Base-by-base conservation (phyloP, 2,888 invertebrate species). In the Drosophila formosana region DNA sequence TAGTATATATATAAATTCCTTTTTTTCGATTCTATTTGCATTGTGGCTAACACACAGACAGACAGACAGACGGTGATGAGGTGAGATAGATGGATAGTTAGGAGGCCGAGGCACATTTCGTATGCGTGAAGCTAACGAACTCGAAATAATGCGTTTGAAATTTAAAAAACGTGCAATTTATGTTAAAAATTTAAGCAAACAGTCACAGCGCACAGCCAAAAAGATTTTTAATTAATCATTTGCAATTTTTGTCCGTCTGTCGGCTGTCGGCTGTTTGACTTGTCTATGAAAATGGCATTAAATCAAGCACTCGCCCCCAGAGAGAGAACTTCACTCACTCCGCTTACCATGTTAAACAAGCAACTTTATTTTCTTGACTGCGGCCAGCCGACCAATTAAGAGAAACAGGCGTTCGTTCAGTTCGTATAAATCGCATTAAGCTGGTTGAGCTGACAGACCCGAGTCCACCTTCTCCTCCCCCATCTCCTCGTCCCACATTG, bases 81-180 rank as follows among this genome's bases (percentile, higher is more conserved):
- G n/a, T 30, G 23, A 18, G 58, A 26, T 49, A 41, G 41, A 53
- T 26, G 30, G 37, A 49, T 52, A 49, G 34, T 5, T 56, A 51
- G 51, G 13, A 26, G 6, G 6, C 13, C 51, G 4, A 45, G 60
- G 28, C 58, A 67, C 45, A 89, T 89, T 90, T 89, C 77, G 88
- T 89, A 90, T 90, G 89, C 90, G 68, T 53, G 75, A 80, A 89
- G 82, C 81, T 91, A 91, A 91, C 91, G 91, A 91, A 91, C 91
- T 91, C 65, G 91, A 91, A 91, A 88, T 91, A 91, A 91, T 89
- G 89, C 91, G 90, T 91, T 91, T 90, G 90, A 90, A 90, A 90
- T 90, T 89, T 89, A 84, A 89, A 89, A 87, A 83, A 78, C 85
- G 75, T 88, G 83, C 74, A 80, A 86, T 86, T 89, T 89, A 80